Evolutionary conservation across 2,888 invertebrate genomes (phyloP), one percentile per base, ranked within the genome.

Genomic region (Cheilosia impressa): DNA sequence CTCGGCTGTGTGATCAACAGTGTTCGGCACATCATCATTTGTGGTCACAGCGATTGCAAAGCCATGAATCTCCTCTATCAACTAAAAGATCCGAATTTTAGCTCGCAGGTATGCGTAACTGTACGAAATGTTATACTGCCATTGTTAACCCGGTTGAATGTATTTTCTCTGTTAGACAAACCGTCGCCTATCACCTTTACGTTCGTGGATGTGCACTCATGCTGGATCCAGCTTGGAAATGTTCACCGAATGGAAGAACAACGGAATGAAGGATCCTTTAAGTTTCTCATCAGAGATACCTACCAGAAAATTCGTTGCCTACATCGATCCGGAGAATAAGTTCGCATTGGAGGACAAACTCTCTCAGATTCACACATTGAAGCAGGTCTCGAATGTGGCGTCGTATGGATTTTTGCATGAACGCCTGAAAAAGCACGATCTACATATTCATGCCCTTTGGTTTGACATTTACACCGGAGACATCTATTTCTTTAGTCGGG

Each of bases 41-140:
- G 98, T 91, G 99, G 99, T 0, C 99, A 99, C 91, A 98, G 98
- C 84, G 99, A 99, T 91, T 99, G 99, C 92, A 99, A 98, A 94
- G 99, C 99, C 3, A 98, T 99, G 96, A 98, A 98, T 93, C 94
- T 98, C 75, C 93, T 99, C 2, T 97, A 97, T 91, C 95, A 96
- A 89, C 92, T 98, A 72, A 95, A 95, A 89, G 96, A 96, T 92
- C 95, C 95, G 88, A 95, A 96, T 90, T 95, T 96, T 91, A 94
- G 97, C 2, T 95, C 95, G 0, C 93, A 94, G 91, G 95, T 95
- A 52, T 9, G 45, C 15, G 58, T 3, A 58, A 17, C 19, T 38
- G 31, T 5, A 50, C 5, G 9, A 5, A 52, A n/a, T 7, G n/a
- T 4, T 43, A 43, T n/a, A 15, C 15, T n/a, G 7, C 13, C 10